These are phyloP conservation scores for Actenoides lindsayi DNA, from an alignment of 2,113 vertebrate species.

Conservation along the genomic window DNA sequence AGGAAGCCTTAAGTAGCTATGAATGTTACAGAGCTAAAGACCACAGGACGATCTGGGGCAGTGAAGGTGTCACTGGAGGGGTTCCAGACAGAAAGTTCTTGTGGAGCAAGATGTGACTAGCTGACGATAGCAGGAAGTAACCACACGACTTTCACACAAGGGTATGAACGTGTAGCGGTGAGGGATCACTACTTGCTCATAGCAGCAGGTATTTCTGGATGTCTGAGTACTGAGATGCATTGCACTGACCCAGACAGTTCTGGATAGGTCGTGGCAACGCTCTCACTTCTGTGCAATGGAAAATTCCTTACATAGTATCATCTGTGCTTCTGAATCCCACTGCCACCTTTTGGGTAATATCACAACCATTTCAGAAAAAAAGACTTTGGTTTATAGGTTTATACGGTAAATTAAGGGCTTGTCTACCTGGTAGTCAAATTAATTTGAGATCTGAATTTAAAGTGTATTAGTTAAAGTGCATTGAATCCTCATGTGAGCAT, in stretches of 20 bases:
- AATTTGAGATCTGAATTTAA: conserved; percentile 6
- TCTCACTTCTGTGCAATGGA: neutral
- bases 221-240: neutral
- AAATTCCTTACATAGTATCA: neutral
- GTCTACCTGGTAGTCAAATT: neutral
- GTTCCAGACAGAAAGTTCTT: neutral
- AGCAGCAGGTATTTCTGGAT: neutral
- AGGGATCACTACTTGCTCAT: neutral
- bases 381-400: neutral
- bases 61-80: neutral
- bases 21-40: neutral
- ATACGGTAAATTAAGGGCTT: neutral
- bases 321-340: neutral
- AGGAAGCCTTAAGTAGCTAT: neutral
- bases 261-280: accelerated
- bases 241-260: neutral
- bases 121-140: accelerated
- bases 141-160: neutral
- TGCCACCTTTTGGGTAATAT: neutral
- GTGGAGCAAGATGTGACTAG: neutral
- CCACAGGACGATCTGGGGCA: neutral
- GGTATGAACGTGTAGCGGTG: accelerated
- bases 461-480: neutral
- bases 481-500: neutral
- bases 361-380: neutral